These are phyloP conservation scores for Athripsodes cinereus DNA, from an alignment of 2,888 invertebrate species.

Conservation along the genomic window DNA sequence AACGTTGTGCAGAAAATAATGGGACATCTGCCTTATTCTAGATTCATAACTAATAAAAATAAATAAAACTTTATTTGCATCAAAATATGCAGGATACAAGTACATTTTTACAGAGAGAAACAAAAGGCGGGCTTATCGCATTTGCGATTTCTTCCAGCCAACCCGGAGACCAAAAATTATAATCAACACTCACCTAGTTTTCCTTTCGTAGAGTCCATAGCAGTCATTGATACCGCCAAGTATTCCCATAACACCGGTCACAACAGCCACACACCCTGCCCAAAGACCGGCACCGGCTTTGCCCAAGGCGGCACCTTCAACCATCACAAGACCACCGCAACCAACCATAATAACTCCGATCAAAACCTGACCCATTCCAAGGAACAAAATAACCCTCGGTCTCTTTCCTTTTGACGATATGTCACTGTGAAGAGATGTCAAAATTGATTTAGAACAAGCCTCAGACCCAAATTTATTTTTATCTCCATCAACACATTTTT, in stretches of 20 bases:
- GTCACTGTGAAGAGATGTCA: constrained; percentile 25
- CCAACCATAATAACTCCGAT: constrained; percentile 58
- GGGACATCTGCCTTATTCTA: no score
- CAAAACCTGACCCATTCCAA: constrained; percentile 56
- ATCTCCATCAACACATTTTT: constrained; percentile 33
- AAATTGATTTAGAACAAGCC: constrained; percentile 25
- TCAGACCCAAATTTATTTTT: constrained; percentile 21
- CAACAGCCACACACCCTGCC: constrained; percentile 59
- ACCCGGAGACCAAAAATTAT: no score
- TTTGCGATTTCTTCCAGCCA: no score
- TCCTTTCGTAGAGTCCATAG: constrained; percentile 39
- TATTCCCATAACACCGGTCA: constrained; percentile 56
- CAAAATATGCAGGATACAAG: no score
- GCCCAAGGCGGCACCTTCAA: constrained; percentile 54
- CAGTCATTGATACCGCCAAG: constrained; percentile 55
- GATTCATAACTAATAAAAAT: no score
- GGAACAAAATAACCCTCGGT: constrained; percentile 43
- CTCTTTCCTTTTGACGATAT: constrained; percentile 12
- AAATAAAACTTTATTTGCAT: no score
- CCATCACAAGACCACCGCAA: constrained; percentile 57
- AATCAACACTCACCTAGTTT: constrained; percentile 20
- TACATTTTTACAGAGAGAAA: no score
- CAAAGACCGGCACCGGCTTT: constrained; percentile 60
- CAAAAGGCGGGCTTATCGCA: no score
- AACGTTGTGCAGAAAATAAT: no score